Base-by-base conservation (phyloP, 1,140 invertebrate species). In the Calosoma granatense region DNA sequence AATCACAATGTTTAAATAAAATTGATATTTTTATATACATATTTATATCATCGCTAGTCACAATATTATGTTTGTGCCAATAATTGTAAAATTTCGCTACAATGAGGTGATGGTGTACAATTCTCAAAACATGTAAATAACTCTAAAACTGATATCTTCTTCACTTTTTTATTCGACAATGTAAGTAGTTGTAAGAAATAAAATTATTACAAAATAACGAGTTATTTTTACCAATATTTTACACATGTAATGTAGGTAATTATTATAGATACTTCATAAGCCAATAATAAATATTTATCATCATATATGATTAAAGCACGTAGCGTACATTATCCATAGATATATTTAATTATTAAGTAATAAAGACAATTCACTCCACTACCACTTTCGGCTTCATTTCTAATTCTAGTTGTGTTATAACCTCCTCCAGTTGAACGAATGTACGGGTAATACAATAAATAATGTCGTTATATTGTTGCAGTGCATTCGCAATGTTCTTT, bases 391-490 rank as follows among this genome's bases (percentile, higher is more conserved):
- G 65, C 54, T 64, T 56, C 22, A 64, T 51, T 26, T 61, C 60
- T 11, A 56, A 39, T 60, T 71, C 68, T 43, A 70, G 57, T 59
- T 69, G 59, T 39, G 61, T 61, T 15, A 69, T 57, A 51, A 59
- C 60, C 26, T 61, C 55, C 63, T 71, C 68, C 19, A 71, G 22
- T 54, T 70, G 65, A 1, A 62, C 59, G 59, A 70, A 69, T n/a
- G 69, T 61, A 1, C 65, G 54, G 57, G 66, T 68, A 51, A 69
- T 65, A 41, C 66, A 64, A 17, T 54, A 56, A 15, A 62, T 64
- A 21, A 72, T 68, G 61, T 70, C 64, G 61, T 66, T 70, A 55
- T 70, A 72, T 20, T 69, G 56, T 51, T 69, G 65, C 20, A 72
- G 54, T 9, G 64, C 47, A 54, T 64, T 56, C 4, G 69, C 57